Evolutionary conservation across 2,113 vertebrate species (phyloP), one percentile per base, ranked within the genome.

Genomic region (Hylia prasina): DNA sequence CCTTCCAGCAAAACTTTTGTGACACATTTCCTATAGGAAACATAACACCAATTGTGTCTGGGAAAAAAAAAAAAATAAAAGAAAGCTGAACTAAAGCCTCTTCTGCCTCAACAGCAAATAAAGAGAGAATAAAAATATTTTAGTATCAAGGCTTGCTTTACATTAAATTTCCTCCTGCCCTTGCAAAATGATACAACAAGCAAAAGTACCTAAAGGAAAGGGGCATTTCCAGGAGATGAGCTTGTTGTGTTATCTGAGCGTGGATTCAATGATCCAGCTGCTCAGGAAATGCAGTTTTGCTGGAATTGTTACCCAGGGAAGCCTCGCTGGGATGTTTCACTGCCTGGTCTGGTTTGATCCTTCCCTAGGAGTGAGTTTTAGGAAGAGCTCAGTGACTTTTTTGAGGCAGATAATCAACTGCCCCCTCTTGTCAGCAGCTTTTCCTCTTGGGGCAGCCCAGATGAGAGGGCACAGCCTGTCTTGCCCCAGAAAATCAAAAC

Each of bases 91-190:
- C 25, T 44, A 30, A 78, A 68, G 33, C 35, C 28, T 78, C 73
- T 72, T 58, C 50, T 88, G 30, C 40, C 83, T 89, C 48, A 83
- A 31, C 31, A 40, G 65, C 47, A 78, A 87, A 90, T 53, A 79
- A 70, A 73, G 39, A 77, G 21, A 47, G 72, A 82, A 91, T 71
- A 4, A 48, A 79, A 91, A 80, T 80, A 94, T 65, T 94, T 87
- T 39, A n/a, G 25, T 31, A 10, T 22, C 28, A 12, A 85, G 48
- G 28, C 53, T 84, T 22, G 7, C 25, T 51, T 85, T 58, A 42
- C 33, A 31, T 82, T n/a, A 65, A 2, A 7, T 31, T 57, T 72
- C 22, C 10, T 75, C 45, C 22, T 47, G 31, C 20, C 42, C 61
- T 78, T 65, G 18, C 37, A 64, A 69, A 68, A 17, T 4, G 30